A percentile compares a stretch with the other conserved stretches of the same genome.
phyloP scores from a whole-genome alignment of 2,113 vertebrate species.

The Rhineura floridana region DNA sequence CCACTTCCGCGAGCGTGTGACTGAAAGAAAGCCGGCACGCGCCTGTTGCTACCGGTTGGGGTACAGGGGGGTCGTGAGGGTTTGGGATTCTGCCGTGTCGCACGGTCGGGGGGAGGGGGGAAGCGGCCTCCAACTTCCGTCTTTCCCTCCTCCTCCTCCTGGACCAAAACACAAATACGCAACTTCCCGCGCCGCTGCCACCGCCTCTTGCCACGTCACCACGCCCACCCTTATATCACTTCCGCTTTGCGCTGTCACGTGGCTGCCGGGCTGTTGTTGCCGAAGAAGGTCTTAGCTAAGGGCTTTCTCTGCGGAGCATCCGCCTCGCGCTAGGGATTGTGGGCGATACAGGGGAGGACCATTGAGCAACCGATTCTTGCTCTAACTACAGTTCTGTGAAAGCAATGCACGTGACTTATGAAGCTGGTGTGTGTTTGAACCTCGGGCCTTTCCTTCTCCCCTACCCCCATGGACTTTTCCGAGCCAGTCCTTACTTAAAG shows the following conservation, averaged over 20 bases:
- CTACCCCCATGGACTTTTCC: not conserved
- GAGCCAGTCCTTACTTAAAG: not conserved
- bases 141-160: conserved; percentile 48
- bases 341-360: not conserved
- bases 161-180: conserved; percentile 65
- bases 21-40: not conserved
- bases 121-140: conserved; percentile 61
- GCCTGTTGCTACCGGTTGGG: conserved; percentile 25
- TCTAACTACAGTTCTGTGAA: fast-evolving
- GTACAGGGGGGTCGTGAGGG: conserved; percentile 17
- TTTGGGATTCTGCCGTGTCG: conserved; percentile 49
- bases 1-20: not conserved
- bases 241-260: conserved; percentile 44
- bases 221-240: conserved; percentile 7
- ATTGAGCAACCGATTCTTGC: fast-evolving
- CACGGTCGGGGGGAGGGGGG: conserved; percentile 10
- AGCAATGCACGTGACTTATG: not conserved
- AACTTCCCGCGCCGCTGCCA: conserved; percentile 53
- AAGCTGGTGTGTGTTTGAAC: not conserved
- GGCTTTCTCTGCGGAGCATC: too few relatives aligned
- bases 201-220: conserved; percentile 46
- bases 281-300: fast-evolving
- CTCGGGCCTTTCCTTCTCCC: not conserved
- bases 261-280: fast-evolving
- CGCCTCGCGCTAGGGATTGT: not conserved